Base-by-base conservation (phyloP, 1,140 invertebrate species). In the Cydia strobilella region DNA sequence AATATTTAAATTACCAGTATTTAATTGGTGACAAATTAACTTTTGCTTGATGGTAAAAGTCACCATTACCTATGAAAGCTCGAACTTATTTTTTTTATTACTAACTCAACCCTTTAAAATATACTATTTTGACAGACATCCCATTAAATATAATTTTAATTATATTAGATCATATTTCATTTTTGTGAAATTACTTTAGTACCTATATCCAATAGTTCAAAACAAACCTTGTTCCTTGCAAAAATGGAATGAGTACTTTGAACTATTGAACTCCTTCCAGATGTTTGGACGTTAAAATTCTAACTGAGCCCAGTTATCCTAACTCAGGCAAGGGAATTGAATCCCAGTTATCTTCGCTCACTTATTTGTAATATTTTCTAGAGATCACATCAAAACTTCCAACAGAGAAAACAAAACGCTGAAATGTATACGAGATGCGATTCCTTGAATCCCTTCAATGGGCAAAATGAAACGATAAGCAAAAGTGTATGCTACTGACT, bases 331-430 rank as follows among this genome's bases (percentile, higher is more conserved):
- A 1, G 23, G 27, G 27, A 31, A 65, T 65, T 35, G 63, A 65
- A 65, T 31, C 63, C 63, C 13, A 65, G 35, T 18, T 25, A 35
- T 69, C 65, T 35, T 2, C 27, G 27, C 65, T 18, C n/a, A 69
- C 65, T 69, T 69, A 69, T 69, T 69, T 69, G 75, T 76, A 75
- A 75, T 72, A 77, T 76, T 74, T 74, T 74, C 71, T 54, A 63
- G 76, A 76, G 86, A 90, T 90, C 75, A 77, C 82, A 89, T 90
- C 84, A 76, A 83, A 82, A 82, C 81, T 76, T 89, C 83, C 85
- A 82, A 84, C 85, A 77, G 88, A 78, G 84, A 78, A 45, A 86
- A 86, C 80, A 82, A 82, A 87, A 83, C 80, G 79, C 79, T 76
- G 76, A 73, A 72, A 75, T 69, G 65, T 65, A 65, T 69, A 35